Percentiles rank a stretch among this genome's conserved stretches.
Evolutionary conservation across 2,888 invertebrate genomes (phyloP).

Genomic region (Pollenia angustigena): DNA sequence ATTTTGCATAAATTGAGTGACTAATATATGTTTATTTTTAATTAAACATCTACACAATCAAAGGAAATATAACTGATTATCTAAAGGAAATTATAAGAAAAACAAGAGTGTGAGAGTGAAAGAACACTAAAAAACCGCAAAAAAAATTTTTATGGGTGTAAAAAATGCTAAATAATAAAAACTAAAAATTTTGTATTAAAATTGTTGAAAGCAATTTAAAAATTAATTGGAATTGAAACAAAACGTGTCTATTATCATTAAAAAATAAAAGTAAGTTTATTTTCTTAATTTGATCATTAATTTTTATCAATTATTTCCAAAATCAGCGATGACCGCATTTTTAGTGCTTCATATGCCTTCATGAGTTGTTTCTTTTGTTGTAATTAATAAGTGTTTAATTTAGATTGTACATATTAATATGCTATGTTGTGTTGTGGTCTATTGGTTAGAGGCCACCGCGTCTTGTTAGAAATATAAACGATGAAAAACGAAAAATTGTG

Average conservation of each 20-base stretch:
- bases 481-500: slow-evolving; percentile 27
- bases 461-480: slow-evolving; percentile 43
- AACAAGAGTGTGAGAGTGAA: slow-evolving; percentile 5
- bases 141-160: not conserved
- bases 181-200: not conserved
- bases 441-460: slow-evolving; percentile 57
- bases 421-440: slow-evolving; percentile 16
- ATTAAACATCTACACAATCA: slow-evolving; percentile 32
- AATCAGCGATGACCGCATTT: slow-evolving; percentile 69
- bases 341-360: slow-evolving; percentile 60
- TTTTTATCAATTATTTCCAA: slow-evolving; percentile 30
- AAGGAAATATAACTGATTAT: slow-evolving; percentile 12
- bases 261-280: slow-evolving; percentile 50
- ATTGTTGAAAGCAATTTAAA: not conserved
- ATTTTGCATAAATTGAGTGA: slow-evolving; percentile 53
- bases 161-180: slow-evolving; percentile 11
- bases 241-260: slow-evolving; percentile 1
- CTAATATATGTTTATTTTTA: slow-evolving; percentile 39
- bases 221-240: not conserved
- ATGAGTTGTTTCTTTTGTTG: slow-evolving; percentile 27
- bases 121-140: slow-evolving; percentile 1
- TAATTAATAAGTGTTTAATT: slow-evolving; percentile 44
- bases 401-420: not conserved
- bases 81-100: slow-evolving; percentile 16
- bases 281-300: slow-evolving; percentile 13